Percentiles rank a stretch among this genome's conserved stretches.
Conservation (phyloP, 2,113 vertebrate genomes). For the Excalfactoria chinensis region DNA sequence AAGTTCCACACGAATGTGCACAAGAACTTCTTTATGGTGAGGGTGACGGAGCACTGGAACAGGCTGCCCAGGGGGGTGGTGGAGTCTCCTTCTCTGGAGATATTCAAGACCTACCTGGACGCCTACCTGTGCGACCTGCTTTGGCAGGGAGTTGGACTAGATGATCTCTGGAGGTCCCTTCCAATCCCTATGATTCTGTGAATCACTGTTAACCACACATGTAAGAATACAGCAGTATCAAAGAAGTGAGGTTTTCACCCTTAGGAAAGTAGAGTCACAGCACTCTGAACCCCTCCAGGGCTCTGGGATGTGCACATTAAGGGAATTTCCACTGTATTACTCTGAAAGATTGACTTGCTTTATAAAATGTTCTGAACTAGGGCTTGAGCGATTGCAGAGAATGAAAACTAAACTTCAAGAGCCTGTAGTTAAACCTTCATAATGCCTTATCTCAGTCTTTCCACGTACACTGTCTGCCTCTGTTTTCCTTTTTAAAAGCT, state of each 20-base stretch:
- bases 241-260: constrained; percentile 10
- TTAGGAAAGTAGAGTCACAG: not conserved
- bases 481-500: constrained; percentile 40
- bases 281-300: not conserved
- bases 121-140: no score
- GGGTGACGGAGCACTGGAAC: no score
- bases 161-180: no score
- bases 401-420: constrained; percentile 6
- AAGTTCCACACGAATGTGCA: no score
- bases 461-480: not conserved
- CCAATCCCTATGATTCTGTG: no score
- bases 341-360: not conserved
- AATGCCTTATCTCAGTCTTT: not conserved
- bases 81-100: no score
- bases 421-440: not conserved
- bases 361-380: not conserved
- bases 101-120: no score
- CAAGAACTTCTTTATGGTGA: no score
- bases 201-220: not conserved
- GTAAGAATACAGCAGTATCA: not conserved
- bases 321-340: not conserved
- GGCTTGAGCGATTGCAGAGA: not conserved
- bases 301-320: not conserved
- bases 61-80: no score
- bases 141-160: no score